A percentile compares a stretch with the other conserved stretches of the same genome.
phyloP scores from a whole-genome alignment of 2,797 vertebrate genomes.

The Hydrocynus forskahlii region DNA sequence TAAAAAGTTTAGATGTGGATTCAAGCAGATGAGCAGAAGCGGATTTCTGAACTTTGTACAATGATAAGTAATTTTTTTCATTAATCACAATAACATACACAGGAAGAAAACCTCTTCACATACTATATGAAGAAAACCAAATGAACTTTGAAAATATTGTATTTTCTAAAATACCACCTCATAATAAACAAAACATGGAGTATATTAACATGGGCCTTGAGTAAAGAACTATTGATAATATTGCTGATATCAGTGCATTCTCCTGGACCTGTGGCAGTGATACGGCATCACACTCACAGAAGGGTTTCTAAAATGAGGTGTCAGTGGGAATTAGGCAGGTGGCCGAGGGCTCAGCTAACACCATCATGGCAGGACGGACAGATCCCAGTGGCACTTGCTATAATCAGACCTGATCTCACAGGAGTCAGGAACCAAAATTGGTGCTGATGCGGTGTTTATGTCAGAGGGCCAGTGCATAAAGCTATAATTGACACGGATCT shows the following conservation, averaged over 20 bases:
- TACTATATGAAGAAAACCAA: no score
- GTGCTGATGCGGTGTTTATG: constrained; percentile 86
- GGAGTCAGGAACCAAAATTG: constrained; percentile 82
- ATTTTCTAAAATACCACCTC: not conserved
- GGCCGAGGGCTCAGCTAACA: constrained; percentile 75
- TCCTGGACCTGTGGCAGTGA: constrained; percentile 25
- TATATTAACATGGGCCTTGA: constrained; percentile 1
- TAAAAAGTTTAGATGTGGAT: no score
- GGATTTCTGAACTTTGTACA: no score
- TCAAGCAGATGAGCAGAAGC: no score
- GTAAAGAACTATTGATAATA: constrained; percentile 20
- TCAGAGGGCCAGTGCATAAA: constrained; percentile 63
- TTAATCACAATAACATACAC: no score
- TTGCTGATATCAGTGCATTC: constrained; percentile 26
- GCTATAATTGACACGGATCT: constrained; percentile 36
- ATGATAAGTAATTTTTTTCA: no score
- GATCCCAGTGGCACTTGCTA: constrained; percentile 82
- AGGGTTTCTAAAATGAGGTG: constrained; percentile 90
- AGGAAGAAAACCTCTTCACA: no score
- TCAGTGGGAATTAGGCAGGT: constrained; percentile 89
- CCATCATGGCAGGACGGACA: constrained; percentile 79
- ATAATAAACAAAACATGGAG: not conserved
- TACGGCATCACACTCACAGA: constrained; percentile 76
- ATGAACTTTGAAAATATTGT: no score
- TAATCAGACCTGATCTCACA: constrained; percentile 88